Evolutionary conservation across 2,797 vertebrate species (phyloP).

Genomic region (Sphaeramia orbicularis): DNA sequence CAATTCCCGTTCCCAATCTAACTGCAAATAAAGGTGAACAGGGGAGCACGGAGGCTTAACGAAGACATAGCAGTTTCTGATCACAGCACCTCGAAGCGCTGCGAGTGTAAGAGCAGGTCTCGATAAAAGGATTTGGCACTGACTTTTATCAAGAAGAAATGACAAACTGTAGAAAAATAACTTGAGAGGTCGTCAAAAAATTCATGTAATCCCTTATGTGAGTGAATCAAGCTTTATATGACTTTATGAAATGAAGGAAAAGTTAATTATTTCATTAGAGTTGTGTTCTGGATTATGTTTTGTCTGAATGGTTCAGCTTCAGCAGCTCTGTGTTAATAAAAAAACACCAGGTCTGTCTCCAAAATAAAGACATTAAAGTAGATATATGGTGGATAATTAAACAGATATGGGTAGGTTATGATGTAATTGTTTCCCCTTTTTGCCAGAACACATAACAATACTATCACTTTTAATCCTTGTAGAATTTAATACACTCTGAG

Average conservation of each 20-base stretch:
- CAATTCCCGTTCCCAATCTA: constrained; percentile 77
- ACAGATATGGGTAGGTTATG: neutral
- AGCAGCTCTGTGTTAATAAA: neutral
- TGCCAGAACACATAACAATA: too few species aligned
- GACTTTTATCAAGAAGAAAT: constrained; percentile 63
- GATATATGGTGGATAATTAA: constrained; percentile 8
- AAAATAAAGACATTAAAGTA: constrained; percentile 2
- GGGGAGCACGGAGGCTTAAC: constrained; percentile 63
- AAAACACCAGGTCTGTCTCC: neutral
- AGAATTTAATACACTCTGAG: too few species aligned
- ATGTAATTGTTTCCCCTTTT: too few species aligned
- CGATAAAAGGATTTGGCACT: constrained; percentile 44
- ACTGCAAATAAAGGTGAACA: constrained; percentile 78
- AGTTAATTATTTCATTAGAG: neutral
- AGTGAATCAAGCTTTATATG: constrained; percentile 27
- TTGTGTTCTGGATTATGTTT: constrained; percentile 31
- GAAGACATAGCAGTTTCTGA: constrained; percentile 72
- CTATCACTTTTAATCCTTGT: too few species aligned
- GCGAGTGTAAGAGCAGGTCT: constrained; percentile 44
- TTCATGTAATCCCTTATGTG: constrained; percentile 44
- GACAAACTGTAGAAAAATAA: constrained; percentile 26
- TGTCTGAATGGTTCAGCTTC: constrained; percentile 12
- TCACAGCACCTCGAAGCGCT: constrained; percentile 51
- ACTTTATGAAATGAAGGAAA: constrained; percentile 18
- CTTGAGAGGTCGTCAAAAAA: constrained; percentile 43